A percentile compares a stretch with the other conserved stretches of the same genome.
Conservation (phyloP, 30 jellyfish, hydroid and myxozoan species). For the Mastigias papua region DNA sequence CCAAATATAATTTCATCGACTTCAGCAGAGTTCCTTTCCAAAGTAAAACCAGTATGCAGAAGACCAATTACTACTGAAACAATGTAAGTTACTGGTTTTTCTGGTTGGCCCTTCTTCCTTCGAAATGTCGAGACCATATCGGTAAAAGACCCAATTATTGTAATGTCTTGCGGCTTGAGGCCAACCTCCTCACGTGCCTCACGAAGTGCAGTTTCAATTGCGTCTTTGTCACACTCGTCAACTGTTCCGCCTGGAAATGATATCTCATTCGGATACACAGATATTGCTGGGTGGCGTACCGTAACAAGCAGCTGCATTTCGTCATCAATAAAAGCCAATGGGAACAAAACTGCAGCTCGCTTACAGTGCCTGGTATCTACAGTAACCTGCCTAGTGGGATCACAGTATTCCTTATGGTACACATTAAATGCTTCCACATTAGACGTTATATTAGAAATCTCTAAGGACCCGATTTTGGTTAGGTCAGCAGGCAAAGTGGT, state of each 20-base stretch:
- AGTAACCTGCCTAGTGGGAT: neutral
- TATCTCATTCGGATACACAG: conserved; percentile 22
- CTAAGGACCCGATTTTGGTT: neutral
- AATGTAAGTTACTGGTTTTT: neutral
- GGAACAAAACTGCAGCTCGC: conserved; percentile 50
- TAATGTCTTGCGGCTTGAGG: conserved; percentile 5
- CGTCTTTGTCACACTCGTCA: conserved; percentile 28
- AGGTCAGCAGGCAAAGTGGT: no score
- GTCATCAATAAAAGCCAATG: conserved; percentile 29
- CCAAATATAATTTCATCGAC: conserved; percentile 26
- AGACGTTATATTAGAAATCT: neutral
- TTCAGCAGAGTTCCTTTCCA: conserved; percentile 9
- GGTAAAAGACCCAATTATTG: conserved; percentile 35
- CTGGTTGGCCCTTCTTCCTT: conserved; percentile 2
- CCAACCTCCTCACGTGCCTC: conserved; percentile 62
- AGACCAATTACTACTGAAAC: conserved; percentile 48
- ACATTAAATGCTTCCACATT: neutral
- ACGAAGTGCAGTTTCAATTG: conserved; percentile 50
- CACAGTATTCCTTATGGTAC: neutral
- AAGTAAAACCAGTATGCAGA: neutral
- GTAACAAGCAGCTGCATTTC: conserved; percentile 19
- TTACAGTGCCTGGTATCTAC: neutral
- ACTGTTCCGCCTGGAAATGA: conserved; percentile 68
- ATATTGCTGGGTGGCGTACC: conserved; percentile 16
- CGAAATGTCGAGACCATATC: neutral